A percentile compares a stretch with the other conserved stretches of the same genome.
Evolutionary conservation across 2,113 vertebrate genomes (phyloP).

Genomic region (Glaucomys volans): DNA sequence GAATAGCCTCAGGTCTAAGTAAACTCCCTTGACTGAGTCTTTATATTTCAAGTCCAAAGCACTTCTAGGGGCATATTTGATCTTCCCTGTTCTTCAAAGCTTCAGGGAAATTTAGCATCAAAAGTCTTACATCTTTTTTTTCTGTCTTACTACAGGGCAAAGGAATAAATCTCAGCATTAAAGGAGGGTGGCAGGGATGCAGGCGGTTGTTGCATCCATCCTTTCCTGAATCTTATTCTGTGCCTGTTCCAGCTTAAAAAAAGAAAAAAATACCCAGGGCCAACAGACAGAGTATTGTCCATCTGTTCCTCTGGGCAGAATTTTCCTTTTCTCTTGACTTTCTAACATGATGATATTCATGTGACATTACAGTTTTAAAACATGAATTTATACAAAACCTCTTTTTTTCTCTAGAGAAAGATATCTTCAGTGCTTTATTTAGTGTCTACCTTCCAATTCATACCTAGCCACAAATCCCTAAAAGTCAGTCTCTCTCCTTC

Average conservation of each 20-base stretch:
- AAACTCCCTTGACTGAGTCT: constrained; percentile 21
- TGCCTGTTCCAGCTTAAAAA: neutral
- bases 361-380: neutral
- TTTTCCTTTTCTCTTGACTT: neutral
- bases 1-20: neutral
- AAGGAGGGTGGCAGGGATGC: neutral
- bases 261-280: neutral
- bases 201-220: neutral
- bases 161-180: neutral
- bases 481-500: neutral
- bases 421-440: constrained; percentile 3
- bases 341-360: neutral
- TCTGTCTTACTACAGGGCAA: neutral
- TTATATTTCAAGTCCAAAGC: constrained; percentile 13
- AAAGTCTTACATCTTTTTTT: neutral
- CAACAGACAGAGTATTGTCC: neutral
- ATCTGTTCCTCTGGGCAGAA: neutral
- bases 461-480: neutral
- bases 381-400: constrained; percentile 10
- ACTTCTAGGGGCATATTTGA: constrained; percentile 18
- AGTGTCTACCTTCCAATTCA: neutral
- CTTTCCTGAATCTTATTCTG: neutral
- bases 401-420: neutral
- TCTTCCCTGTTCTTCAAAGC: constrained; percentile 56
- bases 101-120: constrained; percentile 26